phyloP scores from a whole-genome alignment of 2,888 invertebrate species.

The Cosmia pyralina region DNA sequence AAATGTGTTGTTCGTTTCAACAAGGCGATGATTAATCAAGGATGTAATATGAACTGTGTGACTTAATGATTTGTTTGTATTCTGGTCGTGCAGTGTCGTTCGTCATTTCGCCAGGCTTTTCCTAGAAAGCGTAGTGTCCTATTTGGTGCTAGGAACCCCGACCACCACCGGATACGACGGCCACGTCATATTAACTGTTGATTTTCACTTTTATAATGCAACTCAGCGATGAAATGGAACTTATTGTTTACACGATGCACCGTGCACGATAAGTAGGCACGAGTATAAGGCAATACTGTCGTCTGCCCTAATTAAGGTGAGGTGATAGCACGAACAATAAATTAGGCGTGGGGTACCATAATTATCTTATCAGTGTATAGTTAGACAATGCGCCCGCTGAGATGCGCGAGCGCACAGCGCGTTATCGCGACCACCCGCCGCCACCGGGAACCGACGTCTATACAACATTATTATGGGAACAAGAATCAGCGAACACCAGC shows the following conservation, averaged over 20 bases:
- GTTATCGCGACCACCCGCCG: conserved; percentile 79
- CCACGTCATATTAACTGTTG: conserved; percentile 78
- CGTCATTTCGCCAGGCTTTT: conserved; percentile 83
- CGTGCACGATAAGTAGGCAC: conserved; percentile 56
- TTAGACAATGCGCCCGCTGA: conserved; percentile 74
- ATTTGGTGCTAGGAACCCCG: conserved; percentile 76
- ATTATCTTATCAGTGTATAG: conserved; percentile 79
- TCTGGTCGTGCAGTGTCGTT: conserved; percentile 74
- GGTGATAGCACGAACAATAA: conserved; percentile 70
- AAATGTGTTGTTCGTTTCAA: conserved; percentile 48
- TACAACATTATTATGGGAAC: conserved; percentile 73
- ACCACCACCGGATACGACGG: conserved; percentile 78
- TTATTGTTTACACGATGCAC: conserved; percentile 58
- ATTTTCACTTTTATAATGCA: conserved; percentile 86
- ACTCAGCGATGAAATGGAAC: conserved; percentile 65
- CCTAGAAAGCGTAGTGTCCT: conserved; percentile 86
- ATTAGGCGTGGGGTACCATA: conserved; percentile 68
- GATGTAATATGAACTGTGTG: conserved; percentile 68
- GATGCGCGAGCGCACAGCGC: conserved; percentile 72
- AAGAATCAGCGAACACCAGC: conserved; percentile 61
- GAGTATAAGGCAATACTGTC: conserved; percentile 55
- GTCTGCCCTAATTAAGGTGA: conserved; percentile 64
- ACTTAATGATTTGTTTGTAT: conserved; percentile 78
- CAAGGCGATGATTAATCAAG: conserved; percentile 73
- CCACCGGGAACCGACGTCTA: conserved; percentile 60